Evolutionary conservation across 1,140 invertebrate species (phyloP), one percentile per base, ranked within the genome.

Genomic region (Sycophila sp.): DNA sequence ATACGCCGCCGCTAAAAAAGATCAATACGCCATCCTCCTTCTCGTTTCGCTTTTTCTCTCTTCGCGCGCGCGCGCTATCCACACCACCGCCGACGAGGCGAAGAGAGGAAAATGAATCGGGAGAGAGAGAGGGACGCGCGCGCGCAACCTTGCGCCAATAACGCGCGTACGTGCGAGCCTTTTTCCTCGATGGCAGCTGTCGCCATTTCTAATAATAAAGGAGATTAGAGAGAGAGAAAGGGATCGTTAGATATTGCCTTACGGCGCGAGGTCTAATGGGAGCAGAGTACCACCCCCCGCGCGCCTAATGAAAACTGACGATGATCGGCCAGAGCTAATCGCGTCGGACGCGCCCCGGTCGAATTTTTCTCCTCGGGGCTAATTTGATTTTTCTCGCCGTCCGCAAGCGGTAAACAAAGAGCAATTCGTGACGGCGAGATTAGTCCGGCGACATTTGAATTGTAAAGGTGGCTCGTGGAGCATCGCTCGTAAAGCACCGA

Each of bases 1-100:
- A 83, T 79, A 80, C 79, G 78, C 77, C 75, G 78, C 81, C 78
- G 85, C 83, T 85, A 85, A 85, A 85, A n/a, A 86, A 85, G 84
- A 86, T 86, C 85, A 86, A 86, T 86, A 86, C 84, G 74, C 83
- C 83, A 85, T 85, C 80, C 32, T 56, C 56, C 40, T 11, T 4
- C 19, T 40, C 30, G 13, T 55, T 45, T 38, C 40, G 24, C 32
- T 68, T 30, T 42, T 24, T 53, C 58, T 58, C 65, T 42, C 17
- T 58, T 45, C 53, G n/a, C 45, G 40, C 26, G 8, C 53, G 30
- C 53, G 17, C 26, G 17, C 32, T n/a, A n/a, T n/a, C n/a, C n/a
- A n/a, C n/a, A n/a, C n/a, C n/a, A n/a, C n/a, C n/a, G n/a, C n/a
- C n/a, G n/a, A n/a, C n/a, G n/a, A n/a, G n/a, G n/a, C n/a, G n/a